Conservation (phyloP, 2,797 vertebrate genomes). For the Perodicticus potto region DNA sequence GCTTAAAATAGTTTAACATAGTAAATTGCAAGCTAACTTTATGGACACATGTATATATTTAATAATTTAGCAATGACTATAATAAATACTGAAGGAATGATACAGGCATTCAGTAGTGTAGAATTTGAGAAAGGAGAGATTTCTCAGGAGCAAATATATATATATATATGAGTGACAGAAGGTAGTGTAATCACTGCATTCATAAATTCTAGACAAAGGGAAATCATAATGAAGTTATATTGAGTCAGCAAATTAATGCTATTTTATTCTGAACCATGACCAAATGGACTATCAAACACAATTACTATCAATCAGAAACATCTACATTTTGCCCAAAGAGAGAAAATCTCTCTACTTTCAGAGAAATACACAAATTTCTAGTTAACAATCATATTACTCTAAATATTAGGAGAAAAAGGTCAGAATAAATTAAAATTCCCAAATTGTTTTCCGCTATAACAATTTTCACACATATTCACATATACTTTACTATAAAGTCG, state of each 20-base stretch:
- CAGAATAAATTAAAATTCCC: slow-evolving; percentile 56
- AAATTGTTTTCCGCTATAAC: slow-evolving; percentile 13
- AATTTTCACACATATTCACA: slow-evolving; percentile 46
- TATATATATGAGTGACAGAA: not conserved
- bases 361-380: slow-evolving; percentile 14
- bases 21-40: no score
- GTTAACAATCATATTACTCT: not conserved
- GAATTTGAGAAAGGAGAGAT: not conserved
- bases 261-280: not conserved
- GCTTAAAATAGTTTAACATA: no score
- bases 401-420: not conserved
- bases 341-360: not conserved
- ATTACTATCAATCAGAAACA: not conserved
- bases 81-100: not conserved
- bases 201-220: not conserved
- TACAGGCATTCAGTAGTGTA: not conserved
- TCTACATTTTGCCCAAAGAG: not conserved
- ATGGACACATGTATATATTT: not conserved
- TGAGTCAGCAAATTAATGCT: not conserved
- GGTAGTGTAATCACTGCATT: not conserved
- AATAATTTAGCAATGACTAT: not conserved
- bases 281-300: not conserved
- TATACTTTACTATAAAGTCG: slow-evolving; percentile 48
- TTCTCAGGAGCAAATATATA: not conserved
- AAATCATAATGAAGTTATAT: not conserved